phyloP scores from a whole-genome alignment of 2,113 vertebrate genomes.

The Sprattus sprattus region DNA sequence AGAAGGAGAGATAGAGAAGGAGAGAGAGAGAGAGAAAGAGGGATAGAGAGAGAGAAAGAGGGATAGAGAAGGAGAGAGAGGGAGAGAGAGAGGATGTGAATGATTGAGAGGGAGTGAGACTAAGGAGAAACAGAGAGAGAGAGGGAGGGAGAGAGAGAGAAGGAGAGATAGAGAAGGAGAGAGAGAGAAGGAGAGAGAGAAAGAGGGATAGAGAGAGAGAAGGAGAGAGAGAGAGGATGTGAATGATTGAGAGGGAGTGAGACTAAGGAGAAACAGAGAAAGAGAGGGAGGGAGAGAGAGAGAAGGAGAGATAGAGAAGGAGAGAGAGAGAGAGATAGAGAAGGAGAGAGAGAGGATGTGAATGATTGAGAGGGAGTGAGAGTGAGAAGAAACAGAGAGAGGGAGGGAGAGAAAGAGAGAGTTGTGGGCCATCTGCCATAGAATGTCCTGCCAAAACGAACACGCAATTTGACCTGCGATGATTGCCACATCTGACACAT shows the following conservation, averaged over 20 bases:
- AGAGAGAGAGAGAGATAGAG: not conserved
- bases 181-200: not conserved
- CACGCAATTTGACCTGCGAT: slow-evolving; percentile 14
- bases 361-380: not conserved
- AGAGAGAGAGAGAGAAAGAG: not conserved
- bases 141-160: not conserved
- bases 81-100: not conserved
- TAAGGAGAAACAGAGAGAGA: not conserved
- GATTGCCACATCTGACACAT: slow-evolving; percentile 16
- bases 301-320: not conserved
- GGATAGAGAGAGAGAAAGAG: not conserved
- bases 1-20: not conserved
- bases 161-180: not conserved
- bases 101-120: not conserved
- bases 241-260: not conserved
- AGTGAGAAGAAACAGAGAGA: not conserved
- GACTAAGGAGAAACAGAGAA: not conserved
- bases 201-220: not conserved
- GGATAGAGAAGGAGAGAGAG: not conserved
- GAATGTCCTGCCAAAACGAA: slow-evolving; percentile 5
- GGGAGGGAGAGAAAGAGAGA: not conserved
- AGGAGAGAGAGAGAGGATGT: not conserved
- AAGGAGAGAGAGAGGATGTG: not conserved
- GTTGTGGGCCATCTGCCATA: not conserved
- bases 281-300: not conserved